Percentiles rank a stretch among this genome's conserved stretches.
Conservation (phyloP, 1,140 invertebrate species). For the Holotrichia oblita region DNA sequence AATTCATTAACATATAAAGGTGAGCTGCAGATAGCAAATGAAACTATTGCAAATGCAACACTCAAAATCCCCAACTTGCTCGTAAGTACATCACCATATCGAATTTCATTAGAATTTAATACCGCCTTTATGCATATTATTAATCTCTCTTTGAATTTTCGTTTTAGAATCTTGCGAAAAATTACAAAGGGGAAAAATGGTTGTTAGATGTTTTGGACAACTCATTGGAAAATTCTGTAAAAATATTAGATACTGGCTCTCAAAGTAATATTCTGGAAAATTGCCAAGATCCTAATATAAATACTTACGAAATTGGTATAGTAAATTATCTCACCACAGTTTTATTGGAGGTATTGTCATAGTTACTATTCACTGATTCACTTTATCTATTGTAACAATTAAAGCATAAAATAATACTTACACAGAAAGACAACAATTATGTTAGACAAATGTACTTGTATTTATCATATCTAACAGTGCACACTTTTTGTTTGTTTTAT, state of each 20-base stretch:
- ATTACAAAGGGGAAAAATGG: conserved; percentile 62
- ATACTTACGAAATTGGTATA: neutral
- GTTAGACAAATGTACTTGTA: no score
- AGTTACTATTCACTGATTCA: conserved; percentile 3
- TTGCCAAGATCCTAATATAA: neutral
- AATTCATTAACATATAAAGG: conserved; percentile 87
- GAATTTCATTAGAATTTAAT: neutral
- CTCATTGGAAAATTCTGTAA: conserved; percentile 69
- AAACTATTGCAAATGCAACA: conserved; percentile 69
- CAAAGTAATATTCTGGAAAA: conserved; percentile 44
- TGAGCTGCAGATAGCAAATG: conserved; percentile 76
- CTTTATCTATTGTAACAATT: no score
- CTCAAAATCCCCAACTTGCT: conserved; percentile 61
- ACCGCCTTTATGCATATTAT: no score
- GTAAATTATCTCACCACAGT: neutral
- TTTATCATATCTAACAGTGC: no score
- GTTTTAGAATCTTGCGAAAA: neutral
- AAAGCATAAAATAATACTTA: no score
- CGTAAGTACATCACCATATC: conserved; percentile 43
- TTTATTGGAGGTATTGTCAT: neutral
- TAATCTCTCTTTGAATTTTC: neutral
- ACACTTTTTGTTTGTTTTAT: no score
- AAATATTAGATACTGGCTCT: conserved; percentile 74
- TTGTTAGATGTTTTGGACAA: conserved; percentile 65
- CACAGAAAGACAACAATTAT: no score